These are phyloP conservation scores for Manduca sexta DNA, from an alignment of 1,140 invertebrate species.

Conservation along the genomic window DNA sequence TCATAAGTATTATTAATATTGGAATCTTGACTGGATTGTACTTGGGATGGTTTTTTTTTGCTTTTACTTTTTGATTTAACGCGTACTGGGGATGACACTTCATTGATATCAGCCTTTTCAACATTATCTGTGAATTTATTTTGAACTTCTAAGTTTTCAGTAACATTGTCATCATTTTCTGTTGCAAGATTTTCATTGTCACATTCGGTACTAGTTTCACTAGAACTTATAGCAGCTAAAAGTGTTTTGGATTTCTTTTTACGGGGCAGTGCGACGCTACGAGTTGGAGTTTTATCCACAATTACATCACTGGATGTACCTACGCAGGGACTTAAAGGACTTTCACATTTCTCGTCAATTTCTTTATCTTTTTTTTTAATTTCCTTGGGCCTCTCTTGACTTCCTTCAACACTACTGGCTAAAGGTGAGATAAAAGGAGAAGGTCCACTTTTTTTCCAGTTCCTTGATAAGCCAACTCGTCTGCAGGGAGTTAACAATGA, in stretches of 20 bases:
- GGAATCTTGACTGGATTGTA: background rate
- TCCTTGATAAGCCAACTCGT: conserved; percentile 54
- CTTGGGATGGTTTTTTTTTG: background rate
- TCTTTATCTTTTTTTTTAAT: conserved; percentile 31
- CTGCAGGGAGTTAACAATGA: conserved; percentile 55
- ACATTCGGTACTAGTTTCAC: background rate
- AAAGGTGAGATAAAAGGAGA: conserved; percentile 60
- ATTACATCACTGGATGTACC: background rate
- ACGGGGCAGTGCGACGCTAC: conserved; percentile 22
- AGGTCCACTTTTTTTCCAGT: conserved; percentile 45
- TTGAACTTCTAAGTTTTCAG: background rate
- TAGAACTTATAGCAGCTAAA: conserved; percentile 12
- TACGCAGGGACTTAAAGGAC: background rate
- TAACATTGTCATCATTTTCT: background rate
- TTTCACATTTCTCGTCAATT: conserved; percentile 1
- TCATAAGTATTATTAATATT: background rate
- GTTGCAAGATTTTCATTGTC: background rate
- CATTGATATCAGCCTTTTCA: background rate
- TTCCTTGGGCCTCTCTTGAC: conserved; percentile 18
- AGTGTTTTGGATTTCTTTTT: conserved; percentile 45
- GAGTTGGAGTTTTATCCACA: conserved; percentile 23
- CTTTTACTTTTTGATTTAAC: conserved; percentile 25
- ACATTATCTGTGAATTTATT: background rate
- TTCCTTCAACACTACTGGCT: conserved; percentile 12
- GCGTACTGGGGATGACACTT: conserved; percentile 20